A percentile compares a stretch with the other conserved stretches of the same genome.
These are phyloP conservation scores for Argyra leucocephala DNA, from an alignment of 2,888 invertebrate species.

Conservation along the genomic window DNA sequence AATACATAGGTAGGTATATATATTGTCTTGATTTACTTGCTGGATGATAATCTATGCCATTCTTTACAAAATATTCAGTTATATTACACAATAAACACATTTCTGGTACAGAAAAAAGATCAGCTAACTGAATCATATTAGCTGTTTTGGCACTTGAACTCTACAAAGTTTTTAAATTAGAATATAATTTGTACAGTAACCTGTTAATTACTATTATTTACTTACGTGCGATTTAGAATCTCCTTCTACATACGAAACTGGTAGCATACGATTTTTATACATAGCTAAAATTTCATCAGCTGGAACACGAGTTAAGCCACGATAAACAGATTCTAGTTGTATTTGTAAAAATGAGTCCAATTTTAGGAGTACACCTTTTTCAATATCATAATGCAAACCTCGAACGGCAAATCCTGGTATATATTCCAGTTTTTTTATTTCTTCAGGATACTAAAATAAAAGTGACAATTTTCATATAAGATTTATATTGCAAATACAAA, in stretches of 20 bases:
- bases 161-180: no score
- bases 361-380: slow-evolving; percentile 86
- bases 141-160: slow-evolving; percentile 38
- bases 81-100: slow-evolving; percentile 89
- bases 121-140: slow-evolving; percentile 90
- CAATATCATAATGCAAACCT: slow-evolving; percentile 96
- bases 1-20: neutral
- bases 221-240: slow-evolving; percentile 59
- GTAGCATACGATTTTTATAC: slow-evolving; percentile 78
- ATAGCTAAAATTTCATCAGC: slow-evolving; percentile 75
- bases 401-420: slow-evolving; percentile 90
- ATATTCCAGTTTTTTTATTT: slow-evolving; percentile 70
- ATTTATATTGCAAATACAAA: no score
- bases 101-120: slow-evolving; percentile 93
- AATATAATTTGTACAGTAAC: neutral
- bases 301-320: slow-evolving; percentile 70
- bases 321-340: slow-evolving; percentile 86
- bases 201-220: neutral
- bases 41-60: slow-evolving; percentile 87
- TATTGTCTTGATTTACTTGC: slow-evolving; percentile 49
- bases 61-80: slow-evolving; percentile 80
- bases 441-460: slow-evolving; percentile 69
- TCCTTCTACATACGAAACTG: slow-evolving; percentile 79
- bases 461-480: slow-evolving; percentile 24
- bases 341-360: slow-evolving; percentile 94